Conservation (phyloP, 2,888 invertebrate genomes). For the Brachyopa scutellaris region DNA sequence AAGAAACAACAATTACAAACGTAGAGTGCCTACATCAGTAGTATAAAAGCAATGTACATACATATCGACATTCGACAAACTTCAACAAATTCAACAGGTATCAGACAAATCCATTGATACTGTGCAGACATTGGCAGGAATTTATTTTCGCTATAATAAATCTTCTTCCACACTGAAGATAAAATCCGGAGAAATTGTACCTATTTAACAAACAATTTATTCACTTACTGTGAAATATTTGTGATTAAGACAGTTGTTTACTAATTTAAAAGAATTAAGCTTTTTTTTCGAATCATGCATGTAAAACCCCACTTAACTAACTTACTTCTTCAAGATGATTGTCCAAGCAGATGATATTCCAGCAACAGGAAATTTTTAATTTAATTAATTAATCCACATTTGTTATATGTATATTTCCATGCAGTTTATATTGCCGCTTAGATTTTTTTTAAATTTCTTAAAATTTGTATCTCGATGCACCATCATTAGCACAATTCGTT, state of each 20-base stretch:
- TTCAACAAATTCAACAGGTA: constrained; percentile 71
- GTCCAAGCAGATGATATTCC: constrained; percentile 59
- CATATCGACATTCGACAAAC: constrained; percentile 13
- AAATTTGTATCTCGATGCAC: constrained; percentile 12
- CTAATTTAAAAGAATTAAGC: constrained; percentile 8
- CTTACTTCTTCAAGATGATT: constrained; percentile 45
- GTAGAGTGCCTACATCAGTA: constrained; percentile 8
- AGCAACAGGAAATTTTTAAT: constrained; percentile 81
- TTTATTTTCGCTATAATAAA: constrained; percentile 7
- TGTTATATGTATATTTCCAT: constrained; percentile 36
- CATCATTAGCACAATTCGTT: constrained; percentile 14
- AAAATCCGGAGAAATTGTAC: no score
- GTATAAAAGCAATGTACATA: constrained; percentile 1
- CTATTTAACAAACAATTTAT: neutral
- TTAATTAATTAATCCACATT: constrained; percentile 80
- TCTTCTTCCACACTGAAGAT: no score
- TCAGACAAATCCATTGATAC: constrained; percentile 24
- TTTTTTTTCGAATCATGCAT: neutral
- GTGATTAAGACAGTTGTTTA: no score
- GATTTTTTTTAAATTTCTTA: constrained; percentile 6
- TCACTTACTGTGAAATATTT: constrained; percentile 1
- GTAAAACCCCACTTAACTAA: neutral
- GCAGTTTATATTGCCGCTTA: neutral
- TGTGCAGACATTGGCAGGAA: constrained; percentile 7
- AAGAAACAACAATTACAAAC: constrained; percentile 22